Evolutionary conservation across 2,888 invertebrate species (phyloP).

Genomic region (Stenodera caucasica): DNA sequence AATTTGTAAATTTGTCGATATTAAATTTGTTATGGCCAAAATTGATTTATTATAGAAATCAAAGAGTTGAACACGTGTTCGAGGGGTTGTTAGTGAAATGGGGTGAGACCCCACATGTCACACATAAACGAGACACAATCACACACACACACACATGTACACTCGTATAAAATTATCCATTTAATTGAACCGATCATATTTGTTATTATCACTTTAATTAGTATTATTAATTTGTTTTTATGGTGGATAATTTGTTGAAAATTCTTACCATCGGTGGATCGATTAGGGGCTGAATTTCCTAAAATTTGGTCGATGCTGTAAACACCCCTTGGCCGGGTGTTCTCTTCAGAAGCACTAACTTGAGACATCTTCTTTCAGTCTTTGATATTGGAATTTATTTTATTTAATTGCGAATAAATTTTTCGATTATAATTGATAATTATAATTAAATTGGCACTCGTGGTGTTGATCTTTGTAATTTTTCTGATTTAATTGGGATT

Average conservation of each 20-base stretch:
- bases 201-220: constrained; percentile 13
- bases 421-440: neutral
- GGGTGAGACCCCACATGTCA: constrained; percentile 32
- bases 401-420: too few species aligned
- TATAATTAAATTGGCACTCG: neutral
- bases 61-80: constrained; percentile 31
- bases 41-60: constrained; percentile 22
- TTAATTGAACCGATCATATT: constrained; percentile 43
- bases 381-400: too few species aligned
- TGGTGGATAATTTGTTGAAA: constrained; percentile 32
- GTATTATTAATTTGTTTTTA: constrained; percentile 31
- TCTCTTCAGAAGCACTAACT: constrained; percentile 36
- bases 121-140: constrained; percentile 7
- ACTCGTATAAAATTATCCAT: constrained; percentile 40
- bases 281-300: constrained; percentile 37
- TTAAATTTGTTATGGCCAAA: neutral
- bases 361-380: constrained; percentile 40
- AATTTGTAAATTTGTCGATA: neutral
- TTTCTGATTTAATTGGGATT: neutral
- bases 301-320: constrained; percentile 57
- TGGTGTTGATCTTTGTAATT: neutral
- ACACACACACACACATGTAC: constrained; percentile 8
- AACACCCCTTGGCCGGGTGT: constrained; percentile 51
- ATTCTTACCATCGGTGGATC: neutral
- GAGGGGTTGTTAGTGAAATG: constrained; percentile 24